Base-by-base conservation (phyloP, 2,888 invertebrate species). In the Pterostichus madidus region DNA sequence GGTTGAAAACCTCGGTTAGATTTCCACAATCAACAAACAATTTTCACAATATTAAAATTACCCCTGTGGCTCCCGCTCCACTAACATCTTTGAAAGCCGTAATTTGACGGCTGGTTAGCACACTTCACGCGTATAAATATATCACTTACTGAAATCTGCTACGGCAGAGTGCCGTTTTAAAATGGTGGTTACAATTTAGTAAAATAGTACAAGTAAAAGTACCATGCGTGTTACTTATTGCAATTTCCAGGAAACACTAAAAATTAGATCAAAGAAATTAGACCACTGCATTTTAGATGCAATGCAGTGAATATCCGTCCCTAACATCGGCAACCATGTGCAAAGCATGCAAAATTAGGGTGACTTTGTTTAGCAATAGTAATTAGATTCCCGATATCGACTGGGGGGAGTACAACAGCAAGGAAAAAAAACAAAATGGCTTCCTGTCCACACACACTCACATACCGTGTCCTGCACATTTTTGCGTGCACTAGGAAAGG, bases 351-450 rank as follows among this genome's bases (percentile, higher is more conserved):
- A 32, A 71, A 71, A 71, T 71, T 71, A 71, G 71, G 71, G 39
- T 39, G 71, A 15, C 44, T 71, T 71, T 71, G 71, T 71, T 71
- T 44, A 39, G 71, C 15, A 44, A 31, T 64, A 64, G 44, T 71
- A 71, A 71, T 71, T 71, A 71, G 71, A 71, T 71, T 71, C 71
- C 46, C 32, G 61, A 31, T 61, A 61, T 64, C 35, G 31, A 32
- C 13, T 13, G 31, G 44, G 46, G 56, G 39, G 39, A 39, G 7
- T 24, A 24, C 24, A 24, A 39, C 8, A 39, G 39, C 39, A 7
- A 17, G 39, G 44, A 68, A 44, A 71, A 6, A 71, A 11, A 5
- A 17, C 1, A 39, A 39, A 71, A 71, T 71, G 71, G 71, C 71
- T 71, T 71, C 71, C 71, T 39, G 13, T 71, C 1, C 64, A 11